Evolutionary conservation across 2,113 vertebrate species (phyloP).

Genomic region (Balaeniceps rex): DNA sequence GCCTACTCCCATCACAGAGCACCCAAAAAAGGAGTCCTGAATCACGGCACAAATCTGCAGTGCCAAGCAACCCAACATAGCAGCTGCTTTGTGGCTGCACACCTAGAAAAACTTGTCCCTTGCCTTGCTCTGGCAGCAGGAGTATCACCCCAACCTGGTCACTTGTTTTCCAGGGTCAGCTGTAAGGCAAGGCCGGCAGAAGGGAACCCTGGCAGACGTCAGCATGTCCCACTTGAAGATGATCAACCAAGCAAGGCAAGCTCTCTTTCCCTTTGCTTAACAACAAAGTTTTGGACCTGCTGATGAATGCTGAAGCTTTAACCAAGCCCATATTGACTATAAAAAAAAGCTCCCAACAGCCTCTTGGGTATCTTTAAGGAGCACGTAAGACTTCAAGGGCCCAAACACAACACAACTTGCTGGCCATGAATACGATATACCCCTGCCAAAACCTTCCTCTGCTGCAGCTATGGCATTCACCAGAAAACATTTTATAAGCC

Average conservation of each 20-base stretch:
- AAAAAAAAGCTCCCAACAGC: not conserved
- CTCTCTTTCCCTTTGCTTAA: not conserved
- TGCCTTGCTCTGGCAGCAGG: not conserved
- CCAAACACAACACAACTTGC: not conserved
- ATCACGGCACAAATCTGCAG: not conserved
- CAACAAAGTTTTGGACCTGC: not conserved
- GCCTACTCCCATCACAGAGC: not conserved
- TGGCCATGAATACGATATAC: not conserved
- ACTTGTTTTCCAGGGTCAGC: not conserved
- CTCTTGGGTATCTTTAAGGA: slow-evolving; percentile 18
- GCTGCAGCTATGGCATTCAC: not conserved
- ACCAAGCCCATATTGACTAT: not conserved
- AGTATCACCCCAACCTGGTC: not conserved
- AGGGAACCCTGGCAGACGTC: not conserved
- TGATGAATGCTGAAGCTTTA: not conserved
- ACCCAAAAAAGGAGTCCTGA: not conserved
- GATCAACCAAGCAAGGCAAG: not conserved
- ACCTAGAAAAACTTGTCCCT: not conserved
- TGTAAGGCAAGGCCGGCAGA: not conserved
- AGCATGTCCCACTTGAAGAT: not conserved
- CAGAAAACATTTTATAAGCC: not conserved
- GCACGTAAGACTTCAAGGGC: not conserved
- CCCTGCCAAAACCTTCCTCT: slow-evolving; percentile 12
- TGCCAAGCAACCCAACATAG: not conserved
- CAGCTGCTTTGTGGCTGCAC: accelerated